A percentile compares a stretch with the other conserved stretches of the same genome.
phyloP scores from a whole-genome alignment of 2,888 invertebrate genomes.

The Drosophila paracracens region DNA sequence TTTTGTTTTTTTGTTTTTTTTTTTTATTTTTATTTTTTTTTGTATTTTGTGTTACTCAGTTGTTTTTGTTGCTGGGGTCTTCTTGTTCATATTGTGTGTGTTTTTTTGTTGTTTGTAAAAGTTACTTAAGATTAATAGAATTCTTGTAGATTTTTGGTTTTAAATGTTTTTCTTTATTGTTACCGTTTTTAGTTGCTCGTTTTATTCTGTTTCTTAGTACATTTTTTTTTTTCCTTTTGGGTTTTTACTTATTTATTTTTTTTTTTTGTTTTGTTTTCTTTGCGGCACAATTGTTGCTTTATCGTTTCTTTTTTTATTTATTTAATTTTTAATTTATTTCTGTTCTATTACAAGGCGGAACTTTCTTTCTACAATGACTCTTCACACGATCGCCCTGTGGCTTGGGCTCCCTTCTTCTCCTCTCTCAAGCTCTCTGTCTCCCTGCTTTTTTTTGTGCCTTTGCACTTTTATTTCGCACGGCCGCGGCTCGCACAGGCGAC shows the following conservation, averaged over 20 bases:
- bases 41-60: slow-evolving; percentile 63
- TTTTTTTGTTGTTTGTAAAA: slow-evolving; percentile 74
- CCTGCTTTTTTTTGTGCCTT: slow-evolving; percentile 33
- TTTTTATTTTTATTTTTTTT: slow-evolving; percentile 39
- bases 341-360: slow-evolving; percentile 52
- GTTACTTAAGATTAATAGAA: slow-evolving; percentile 80
- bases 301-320: slow-evolving; percentile 58
- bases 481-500: slow-evolving; percentile 41
- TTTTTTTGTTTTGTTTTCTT: slow-evolving; percentile 52
- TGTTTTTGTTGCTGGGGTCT: slow-evolving; percentile 60
- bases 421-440: slow-evolving; percentile 12
- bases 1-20: slow-evolving; percentile 12
- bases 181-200: slow-evolving; percentile 75
- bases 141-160: slow-evolving; percentile 80
- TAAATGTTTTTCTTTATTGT: slow-evolving; percentile 80
- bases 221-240: slow-evolving; percentile 47
- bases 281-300: slow-evolving; percentile 81
- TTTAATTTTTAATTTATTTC: slow-evolving; percentile 38
- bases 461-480: slow-evolving; percentile 39
- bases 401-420: slow-evolving; percentile 17
- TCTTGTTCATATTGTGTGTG: slow-evolving; percentile 51
- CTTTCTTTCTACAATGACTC: slow-evolving; percentile 34
- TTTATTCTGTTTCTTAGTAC: slow-evolving; percentile 58
- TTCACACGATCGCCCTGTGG: slow-evolving; percentile 24
- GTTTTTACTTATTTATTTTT: slow-evolving; percentile 46